phyloP scores from a whole-genome alignment of 2,888 invertebrate genomes.

The Lepidochitona cinerea region DNA sequence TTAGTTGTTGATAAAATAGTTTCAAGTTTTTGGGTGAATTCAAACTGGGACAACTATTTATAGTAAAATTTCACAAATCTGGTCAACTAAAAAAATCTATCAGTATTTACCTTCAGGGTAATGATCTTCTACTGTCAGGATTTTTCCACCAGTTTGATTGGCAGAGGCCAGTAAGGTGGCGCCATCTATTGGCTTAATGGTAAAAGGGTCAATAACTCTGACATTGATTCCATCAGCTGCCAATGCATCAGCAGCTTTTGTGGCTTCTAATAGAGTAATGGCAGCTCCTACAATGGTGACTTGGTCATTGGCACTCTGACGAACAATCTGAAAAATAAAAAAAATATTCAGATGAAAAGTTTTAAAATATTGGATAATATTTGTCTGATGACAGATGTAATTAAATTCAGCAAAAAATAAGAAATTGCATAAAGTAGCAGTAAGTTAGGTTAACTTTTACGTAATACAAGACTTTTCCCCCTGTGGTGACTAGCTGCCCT shows the following conservation, averaged over 20 bases:
- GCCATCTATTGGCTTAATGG: slow-evolving; percentile 94
- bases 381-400: too few species aligned
- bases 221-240: slow-evolving; percentile 78
- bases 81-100: too few species aligned
- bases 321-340: slow-evolving; percentile 76
- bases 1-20: too few species aligned
- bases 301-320: slow-evolving; percentile 82
- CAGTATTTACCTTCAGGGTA: slow-evolving; percentile 83
- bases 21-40: too few species aligned
- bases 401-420: too few species aligned
- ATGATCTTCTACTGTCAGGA: slow-evolving; percentile 97
- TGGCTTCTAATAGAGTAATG: slow-evolving; percentile 91
- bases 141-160: slow-evolving; percentile 82
- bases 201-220: slow-evolving; percentile 95
- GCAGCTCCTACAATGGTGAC: slow-evolving; percentile 93
- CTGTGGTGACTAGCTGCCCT: too few species aligned
- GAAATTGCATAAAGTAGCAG: too few species aligned
- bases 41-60: too few species aligned
- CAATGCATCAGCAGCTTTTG: slow-evolving; percentile 86
- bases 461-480: too few species aligned
- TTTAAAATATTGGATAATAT: too few species aligned
- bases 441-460: too few species aligned
- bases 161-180: slow-evolving; percentile 84
- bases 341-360: background rate
- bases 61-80: too few species aligned